Base-by-base conservation (phyloP, 2,888 invertebrate species). In the Cheilosia urbana region DNA sequence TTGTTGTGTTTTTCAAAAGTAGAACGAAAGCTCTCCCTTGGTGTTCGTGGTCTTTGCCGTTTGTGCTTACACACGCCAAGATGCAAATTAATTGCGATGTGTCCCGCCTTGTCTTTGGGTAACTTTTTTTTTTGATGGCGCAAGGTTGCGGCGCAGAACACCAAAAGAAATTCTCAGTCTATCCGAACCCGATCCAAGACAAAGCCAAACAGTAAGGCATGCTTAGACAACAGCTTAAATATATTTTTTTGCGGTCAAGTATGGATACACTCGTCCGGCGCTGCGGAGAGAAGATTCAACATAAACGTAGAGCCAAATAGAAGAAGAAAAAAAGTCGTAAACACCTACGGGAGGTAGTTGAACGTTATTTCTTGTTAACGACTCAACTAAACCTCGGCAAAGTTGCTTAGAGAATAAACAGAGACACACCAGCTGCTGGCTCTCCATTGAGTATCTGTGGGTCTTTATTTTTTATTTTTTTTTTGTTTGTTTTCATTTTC, bases 201-300 rank as follows among this genome's bases (percentile, higher is more conserved):
- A 58, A 63, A 65, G 51, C 37, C 45, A 34, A 71, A 55, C 34
- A 34, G 34, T 34, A 34, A 34, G 13, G 37, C 34, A 37, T 37
- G 34, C n/a, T n/a, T 30, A 65, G 65, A 66, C 13, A 75, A 37
- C 37, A 37, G 37, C 3, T 30, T 30, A 4, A 34, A 34, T 15
- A 47, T 45, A 49, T n/a, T 24, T 80, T 85, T 81, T 85, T 85
- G 76, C 76, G 85, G 85, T 85, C 77, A 85, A 85, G 72, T 85
- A 81, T 37, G 13, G 66, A 76, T 76, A 85, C 71, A 80, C 60
- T 79, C 71, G 72, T 76, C 71, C 42, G 75, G 71, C 76, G 72
- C 72, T 53, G 40, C 40, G 69, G 45, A 79, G 51, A 71, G 71
- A 80, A 69, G 69, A 79, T 68, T 30, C 73, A 69, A 63, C 53